Base-by-base conservation (phyloP, 2,797 vertebrate species). In the Anguilla megastoma region DNA sequence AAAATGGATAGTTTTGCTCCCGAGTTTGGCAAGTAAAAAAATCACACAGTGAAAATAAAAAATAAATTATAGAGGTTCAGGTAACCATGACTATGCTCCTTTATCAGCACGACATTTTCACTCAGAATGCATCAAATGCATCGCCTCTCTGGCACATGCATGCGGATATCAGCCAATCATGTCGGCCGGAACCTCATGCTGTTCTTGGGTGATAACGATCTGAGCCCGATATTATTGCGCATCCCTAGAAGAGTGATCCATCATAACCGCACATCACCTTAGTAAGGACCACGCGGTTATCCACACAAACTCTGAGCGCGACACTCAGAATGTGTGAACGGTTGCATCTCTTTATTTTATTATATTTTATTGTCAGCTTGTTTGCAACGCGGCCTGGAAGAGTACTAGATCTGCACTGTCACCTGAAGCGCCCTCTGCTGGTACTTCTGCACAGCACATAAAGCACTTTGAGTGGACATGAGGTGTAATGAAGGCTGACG, bases 391-490 rank as follows among this genome's bases (percentile, higher is more conserved):
- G 18, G 27, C 0, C 12, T 56, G 18, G 27, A 56, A 8, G 33
- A 41, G 56, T 69, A 36, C 60, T 85, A 50, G 48, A 84, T 12
- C 45, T 88, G 83, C 30, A 9, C 41, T 71, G n/a, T 56, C 41
- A 74, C 24, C 48, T 41, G 82, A 85, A 84, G 82, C 87, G 14
- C 60, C 7, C 48, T 83, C 45, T 56, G 58, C 45, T 71, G 80
- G 87, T 45, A 21, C 60, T 56, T 88, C 48, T 41, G 1, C 74
- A 41, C 74, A 45, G 33, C 45, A 85, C 21, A 33, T 76, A 10
- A 56, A 10, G 33, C 66, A 83, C 58, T 69, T 66, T 14, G 56
- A 30, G 33, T 41, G 33, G 56, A 10, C 9, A 63, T 85, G 54
- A 27, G 12, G 36, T 10, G 16, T 12, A 85, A 85, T 14, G 60